Percentiles rank a stretch among this genome's conserved stretches.
Evolutionary conservation across 2,888 invertebrate species (phyloP).

Genomic region (Alloscopus bannaensis): DNA sequence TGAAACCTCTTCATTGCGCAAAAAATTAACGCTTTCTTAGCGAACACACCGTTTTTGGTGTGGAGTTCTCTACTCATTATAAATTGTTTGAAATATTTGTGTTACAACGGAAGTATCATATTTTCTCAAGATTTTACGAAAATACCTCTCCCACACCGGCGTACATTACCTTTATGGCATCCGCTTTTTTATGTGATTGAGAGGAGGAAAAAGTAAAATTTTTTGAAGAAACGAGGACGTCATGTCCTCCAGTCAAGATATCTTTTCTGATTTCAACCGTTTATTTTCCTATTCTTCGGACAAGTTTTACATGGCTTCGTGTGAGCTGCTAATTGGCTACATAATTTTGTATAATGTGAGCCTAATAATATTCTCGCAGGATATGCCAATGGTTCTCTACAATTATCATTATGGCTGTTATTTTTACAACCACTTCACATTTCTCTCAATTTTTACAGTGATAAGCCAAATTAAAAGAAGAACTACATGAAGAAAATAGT

Average conservation of each 20-base stretch:
- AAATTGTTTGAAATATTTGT: too few species aligned
- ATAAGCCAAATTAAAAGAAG: conserved; percentile 32
- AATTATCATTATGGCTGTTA: conserved; percentile 49
- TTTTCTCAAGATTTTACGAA: conserved; percentile 51
- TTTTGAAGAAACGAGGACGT: conserved; percentile 38
- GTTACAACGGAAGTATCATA: conserved; percentile 59
- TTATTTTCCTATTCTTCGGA: background rate
- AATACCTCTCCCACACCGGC: conserved; percentile 5
- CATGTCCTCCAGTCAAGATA: conserved; percentile 59
- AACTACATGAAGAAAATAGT: too few species aligned
- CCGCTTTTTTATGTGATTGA: conserved; percentile 46
- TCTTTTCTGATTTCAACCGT: background rate
- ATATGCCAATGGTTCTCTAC: conserved; percentile 37
- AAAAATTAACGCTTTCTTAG: conserved; percentile 20
- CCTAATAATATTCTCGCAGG: conserved; percentile 20
- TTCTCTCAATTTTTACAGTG: conserved; percentile 2
- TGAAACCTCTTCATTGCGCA: conserved; percentile 26
- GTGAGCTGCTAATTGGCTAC: conserved; percentile 58
- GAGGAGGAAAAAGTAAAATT: conserved; percentile 6
- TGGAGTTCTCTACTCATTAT: too few species aligned
- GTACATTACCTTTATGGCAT: conserved; percentile 55
- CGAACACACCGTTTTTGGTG: background rate
- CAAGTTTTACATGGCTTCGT: conserved; percentile 21
- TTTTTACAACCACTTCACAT: conserved; percentile 34
- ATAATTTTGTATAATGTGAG: conserved; percentile 21